A percentile compares a stretch with the other conserved stretches of the same genome.
Evolutionary conservation across 1,140 invertebrate genomes (phyloP).

Genomic region (Listronotus bonariensis): DNA sequence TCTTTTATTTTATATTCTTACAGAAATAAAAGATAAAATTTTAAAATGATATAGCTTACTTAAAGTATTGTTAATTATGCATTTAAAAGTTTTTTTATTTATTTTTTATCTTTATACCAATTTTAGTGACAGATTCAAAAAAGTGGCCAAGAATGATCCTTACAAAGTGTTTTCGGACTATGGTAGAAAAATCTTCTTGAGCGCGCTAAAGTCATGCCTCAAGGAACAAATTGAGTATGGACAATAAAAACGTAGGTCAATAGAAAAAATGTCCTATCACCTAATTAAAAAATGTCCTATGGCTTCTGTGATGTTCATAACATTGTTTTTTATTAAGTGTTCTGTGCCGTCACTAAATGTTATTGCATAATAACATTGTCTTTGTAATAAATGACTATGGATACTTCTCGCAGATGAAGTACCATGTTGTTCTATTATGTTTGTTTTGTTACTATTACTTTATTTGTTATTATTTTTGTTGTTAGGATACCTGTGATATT

Average conservation of each 20-base stretch:
- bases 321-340: not conserved
- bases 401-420: slow-evolving; percentile 6
- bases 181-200: slow-evolving; percentile 44
- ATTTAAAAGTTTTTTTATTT: no score
- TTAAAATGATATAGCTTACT: no score
- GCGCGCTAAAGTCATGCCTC: slow-evolving; percentile 38
- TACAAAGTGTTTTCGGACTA: slow-evolving; percentile 45
- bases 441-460: slow-evolving; percentile 12
- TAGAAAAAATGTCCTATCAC: not conserved
- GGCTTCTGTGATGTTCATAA: no score
- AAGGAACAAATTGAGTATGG: slow-evolving; percentile 42
- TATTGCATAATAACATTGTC: slow-evolving; percentile 25
- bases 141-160: slow-evolving; percentile 38
- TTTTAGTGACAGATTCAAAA: slow-evolving; percentile 41
- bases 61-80: no score
- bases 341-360: slow-evolving; percentile 8
- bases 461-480: slow-evolving; percentile 7
- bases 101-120: not conserved
- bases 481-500: not conserved
- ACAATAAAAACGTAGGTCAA: slow-evolving; percentile 20
- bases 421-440: slow-evolving; percentile 13
- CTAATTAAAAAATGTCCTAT: not conserved
- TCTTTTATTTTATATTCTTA: no score
- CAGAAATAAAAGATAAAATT: no score
- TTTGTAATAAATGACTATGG: slow-evolving; percentile 25